phyloP scores from a whole-genome alignment of 2,797 vertebrate species.

The Acanthopagrus latus region DNA sequence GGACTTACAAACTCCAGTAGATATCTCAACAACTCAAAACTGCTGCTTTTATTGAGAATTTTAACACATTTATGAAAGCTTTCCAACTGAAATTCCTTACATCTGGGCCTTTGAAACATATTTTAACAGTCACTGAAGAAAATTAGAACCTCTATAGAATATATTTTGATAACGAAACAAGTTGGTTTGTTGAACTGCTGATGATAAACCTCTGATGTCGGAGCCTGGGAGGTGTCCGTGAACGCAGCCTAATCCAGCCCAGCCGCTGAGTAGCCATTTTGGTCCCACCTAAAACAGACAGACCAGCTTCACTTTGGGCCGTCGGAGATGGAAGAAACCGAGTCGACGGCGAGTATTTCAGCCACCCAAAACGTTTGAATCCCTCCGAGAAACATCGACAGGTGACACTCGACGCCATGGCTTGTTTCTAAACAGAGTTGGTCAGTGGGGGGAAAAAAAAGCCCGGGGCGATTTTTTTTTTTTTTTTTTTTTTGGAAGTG shows the following conservation, averaged over 20 bases:
- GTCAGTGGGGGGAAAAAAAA: conserved; percentile 24
- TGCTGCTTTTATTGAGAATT: neutral
- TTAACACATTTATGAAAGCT: too few species aligned
- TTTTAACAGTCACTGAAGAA: neutral
- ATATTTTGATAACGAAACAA: too few species aligned
- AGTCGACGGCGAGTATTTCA: conserved; percentile 67
- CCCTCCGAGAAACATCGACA: neutral
- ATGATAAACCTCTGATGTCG: neutral
- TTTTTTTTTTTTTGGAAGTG: conserved; percentile 55
- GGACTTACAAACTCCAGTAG: too few species aligned
- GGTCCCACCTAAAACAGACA: conserved; percentile 86
- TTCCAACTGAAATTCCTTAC: too few species aligned
- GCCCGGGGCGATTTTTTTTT: conserved; percentile 29
- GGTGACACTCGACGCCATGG: conserved; percentile 46
- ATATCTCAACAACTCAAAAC: neutral
- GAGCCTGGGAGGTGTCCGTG: conserved; percentile 57
- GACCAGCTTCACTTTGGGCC: conserved; percentile 76
- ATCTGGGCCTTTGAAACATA: too few species aligned
- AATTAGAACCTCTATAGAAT: neutral
- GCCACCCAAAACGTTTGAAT: conserved; percentile 32
- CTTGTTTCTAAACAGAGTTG: conserved; percentile 36
- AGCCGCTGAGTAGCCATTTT: conserved; percentile 94
- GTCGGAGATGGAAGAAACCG: conserved; percentile 81
- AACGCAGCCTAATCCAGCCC: conserved; percentile 85
- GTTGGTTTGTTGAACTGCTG: neutral